A percentile compares a stretch with the other conserved stretches of the same genome.
phyloP scores from a whole-genome alignment of 2,888 invertebrate genomes.

The Blastobasis lacticolella region DNA sequence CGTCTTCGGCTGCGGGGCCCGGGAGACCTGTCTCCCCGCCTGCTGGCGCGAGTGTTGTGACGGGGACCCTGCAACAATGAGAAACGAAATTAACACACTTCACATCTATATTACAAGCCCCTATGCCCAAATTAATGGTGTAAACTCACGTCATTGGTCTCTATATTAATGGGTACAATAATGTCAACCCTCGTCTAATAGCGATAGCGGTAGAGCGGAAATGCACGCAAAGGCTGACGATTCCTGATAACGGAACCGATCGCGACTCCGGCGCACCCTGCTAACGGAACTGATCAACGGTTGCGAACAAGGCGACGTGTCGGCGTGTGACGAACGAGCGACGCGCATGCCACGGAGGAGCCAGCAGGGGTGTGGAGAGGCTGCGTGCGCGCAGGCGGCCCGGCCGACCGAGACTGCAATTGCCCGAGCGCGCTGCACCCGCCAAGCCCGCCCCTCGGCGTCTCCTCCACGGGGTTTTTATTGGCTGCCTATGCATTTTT shows the following conservation, averaged over 20 bases:
- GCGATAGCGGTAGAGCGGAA: constrained; percentile 28
- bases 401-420: constrained; percentile 63
- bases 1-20: constrained; percentile 47
- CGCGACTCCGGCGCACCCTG: constrained; percentile 6
- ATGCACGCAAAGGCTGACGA: constrained; percentile 44
- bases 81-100: constrained; percentile 25
- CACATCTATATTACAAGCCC: neutral
- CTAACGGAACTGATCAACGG: constrained; percentile 20
- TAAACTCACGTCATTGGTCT: constrained; percentile 55
- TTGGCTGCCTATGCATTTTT: constrained; percentile 69
- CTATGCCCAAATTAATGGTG: too few relatives aligned
- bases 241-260: constrained; percentile 47
- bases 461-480: constrained; percentile 68
- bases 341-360: constrained; percentile 23
- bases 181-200: constrained; percentile 10
- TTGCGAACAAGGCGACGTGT: too few relatives aligned
- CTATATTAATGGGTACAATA: neutral
- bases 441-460: constrained; percentile 64
- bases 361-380: constrained; percentile 34
- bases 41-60: constrained; percentile 34
- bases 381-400: constrained; percentile 69
- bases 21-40: constrained; percentile 54
- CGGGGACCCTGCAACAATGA: constrained; percentile 56
- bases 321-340: neutral
- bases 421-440: constrained; percentile 54